phyloP scores from a whole-genome alignment of 2,113 vertebrate genomes.

The Ia io region DNA sequence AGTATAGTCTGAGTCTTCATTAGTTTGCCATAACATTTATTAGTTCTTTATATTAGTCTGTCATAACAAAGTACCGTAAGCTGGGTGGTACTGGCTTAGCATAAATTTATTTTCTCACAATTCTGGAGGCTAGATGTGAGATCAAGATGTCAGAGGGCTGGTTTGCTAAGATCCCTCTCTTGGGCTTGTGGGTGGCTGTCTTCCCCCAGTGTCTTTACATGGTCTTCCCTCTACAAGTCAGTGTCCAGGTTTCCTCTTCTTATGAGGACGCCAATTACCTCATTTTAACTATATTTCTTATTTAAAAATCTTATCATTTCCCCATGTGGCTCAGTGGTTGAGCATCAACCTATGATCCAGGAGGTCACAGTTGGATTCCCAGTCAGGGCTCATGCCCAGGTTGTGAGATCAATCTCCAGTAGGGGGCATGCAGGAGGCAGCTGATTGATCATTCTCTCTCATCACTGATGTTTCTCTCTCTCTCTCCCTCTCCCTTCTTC shows the following conservation, averaged over 20 bases:
- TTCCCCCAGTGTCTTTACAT: not conserved
- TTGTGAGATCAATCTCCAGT: too few species aligned
- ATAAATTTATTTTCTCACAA: not conserved
- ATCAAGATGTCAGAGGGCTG: not conserved
- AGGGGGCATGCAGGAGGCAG: too few species aligned
- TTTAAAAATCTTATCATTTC: not conserved
- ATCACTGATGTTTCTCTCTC: too few species aligned
- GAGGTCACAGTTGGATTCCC: too few species aligned
- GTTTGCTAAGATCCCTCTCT: not conserved
- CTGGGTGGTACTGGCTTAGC: not conserved
- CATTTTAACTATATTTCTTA: not conserved
- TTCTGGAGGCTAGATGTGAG: not conserved
- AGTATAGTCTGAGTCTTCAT: not conserved
- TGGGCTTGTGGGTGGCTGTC: not conserved
- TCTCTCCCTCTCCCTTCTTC: too few species aligned
- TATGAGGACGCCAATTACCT: not conserved
- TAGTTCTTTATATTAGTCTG: not conserved
- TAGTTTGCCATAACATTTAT: not conserved
- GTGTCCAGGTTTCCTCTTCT: not conserved
- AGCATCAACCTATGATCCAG: too few species aligned
- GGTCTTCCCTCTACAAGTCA: not conserved
- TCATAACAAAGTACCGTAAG: not conserved
- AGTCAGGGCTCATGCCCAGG: too few species aligned
- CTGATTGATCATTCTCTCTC: too few species aligned
- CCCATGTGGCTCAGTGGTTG: too few species aligned